Conservation (phyloP, 2,888 invertebrate species). For the Drosophila buzzatii region DNA sequence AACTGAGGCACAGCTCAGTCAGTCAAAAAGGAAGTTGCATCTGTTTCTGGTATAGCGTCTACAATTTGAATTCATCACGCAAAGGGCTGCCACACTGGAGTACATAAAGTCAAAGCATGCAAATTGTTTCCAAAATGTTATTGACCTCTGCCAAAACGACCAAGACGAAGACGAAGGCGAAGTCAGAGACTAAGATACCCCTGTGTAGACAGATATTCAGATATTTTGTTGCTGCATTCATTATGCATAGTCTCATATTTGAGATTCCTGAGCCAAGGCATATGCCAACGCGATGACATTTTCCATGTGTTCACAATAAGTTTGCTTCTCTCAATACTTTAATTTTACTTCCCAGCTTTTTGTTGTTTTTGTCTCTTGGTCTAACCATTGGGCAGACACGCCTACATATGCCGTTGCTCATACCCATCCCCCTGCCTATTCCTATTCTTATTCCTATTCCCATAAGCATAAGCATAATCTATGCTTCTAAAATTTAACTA, state of each 20-base stretch:
- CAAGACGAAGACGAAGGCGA: not conserved
- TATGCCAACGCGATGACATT: conserved; percentile 55
- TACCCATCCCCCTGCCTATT: not conserved
- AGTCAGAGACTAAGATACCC: conserved; percentile 1
- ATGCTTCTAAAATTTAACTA: conserved; percentile 4
- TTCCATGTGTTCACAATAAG: conserved; percentile 66
- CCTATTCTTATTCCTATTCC: not conserved
- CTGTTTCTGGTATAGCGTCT: conserved; percentile 34
- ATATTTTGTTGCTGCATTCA: conserved; percentile 14
- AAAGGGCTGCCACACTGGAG: conserved; percentile 11
- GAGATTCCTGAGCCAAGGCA: conserved; percentile 18
- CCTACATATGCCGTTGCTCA: conserved; percentile 26
- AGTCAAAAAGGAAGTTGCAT: conserved; percentile 73
- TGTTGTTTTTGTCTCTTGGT: not conserved
- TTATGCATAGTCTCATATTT: conserved; percentile 6
- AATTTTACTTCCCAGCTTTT: not conserved
- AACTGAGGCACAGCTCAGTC: conserved; percentile 8
- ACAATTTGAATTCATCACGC: conserved; percentile 36
- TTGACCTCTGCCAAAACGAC: conserved; percentile 57
- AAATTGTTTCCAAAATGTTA: conserved; percentile 63
- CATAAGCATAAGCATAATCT: not conserved
- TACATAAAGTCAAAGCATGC: conserved; percentile 34
- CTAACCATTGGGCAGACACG: conserved; percentile 38
- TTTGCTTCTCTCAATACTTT: conserved; percentile 15
- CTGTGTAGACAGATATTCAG: conserved; percentile 25